Percentiles rank a stretch among this genome's conserved stretches.
phyloP scores from a whole-genome alignment of 1,140 invertebrate species.

The Lordiphosa stackelbergi region DNA sequence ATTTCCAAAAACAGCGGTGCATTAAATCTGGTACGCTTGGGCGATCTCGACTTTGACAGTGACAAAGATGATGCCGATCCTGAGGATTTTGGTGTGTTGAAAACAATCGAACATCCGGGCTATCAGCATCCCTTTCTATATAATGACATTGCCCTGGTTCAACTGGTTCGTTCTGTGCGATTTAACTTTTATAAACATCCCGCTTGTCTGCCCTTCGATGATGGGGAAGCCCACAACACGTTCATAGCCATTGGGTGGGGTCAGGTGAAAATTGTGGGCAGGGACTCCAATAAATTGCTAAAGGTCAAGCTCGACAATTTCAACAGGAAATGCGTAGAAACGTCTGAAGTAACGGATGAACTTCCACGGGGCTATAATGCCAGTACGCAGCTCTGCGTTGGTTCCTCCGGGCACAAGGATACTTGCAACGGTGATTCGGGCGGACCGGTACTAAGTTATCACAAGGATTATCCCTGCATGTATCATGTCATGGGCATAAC shows the following conservation, averaged over 20 bases:
- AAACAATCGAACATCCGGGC: slow-evolving; percentile 30
- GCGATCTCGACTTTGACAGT: slow-evolving; percentile 50
- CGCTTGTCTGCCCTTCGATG: slow-evolving; percentile 46
- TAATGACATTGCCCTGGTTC: slow-evolving; percentile 53
- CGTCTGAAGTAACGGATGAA: slow-evolving; percentile 36
- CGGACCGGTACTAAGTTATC: slow-evolving; percentile 58
- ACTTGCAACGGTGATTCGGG: slow-evolving; percentile 77
- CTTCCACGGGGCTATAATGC: slow-evolving; percentile 77
- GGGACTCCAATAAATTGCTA: slow-evolving; percentile 65
- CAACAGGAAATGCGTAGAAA: slow-evolving; percentile 52
- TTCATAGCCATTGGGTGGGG: slow-evolving; percentile 58
- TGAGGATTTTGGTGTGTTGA: slow-evolving; percentile 38
- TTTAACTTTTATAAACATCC: slow-evolving; percentile 58
- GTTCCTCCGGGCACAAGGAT: slow-evolving; percentile 78
- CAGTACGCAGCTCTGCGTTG: slow-evolving; percentile 83
- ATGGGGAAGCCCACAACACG: slow-evolving; percentile 12
- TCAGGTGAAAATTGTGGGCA: slow-evolving; percentile 15
- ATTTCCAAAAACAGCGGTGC: slow-evolving; percentile 11
- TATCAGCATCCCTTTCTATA: slow-evolving; percentile 31
- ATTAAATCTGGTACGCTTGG: slow-evolving; percentile 49
- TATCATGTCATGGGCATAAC: slow-evolving; percentile 66
- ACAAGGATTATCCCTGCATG: slow-evolving; percentile 50
- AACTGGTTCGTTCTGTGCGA: slow-evolving; percentile 21
- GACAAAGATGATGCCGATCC: slow-evolving; percentile 48
- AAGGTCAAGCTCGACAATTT: slow-evolving; percentile 78